Evolutionary conservation across 1,140 invertebrate species (phyloP).

Genomic region (Tyrophagus putrescentiae): DNA sequence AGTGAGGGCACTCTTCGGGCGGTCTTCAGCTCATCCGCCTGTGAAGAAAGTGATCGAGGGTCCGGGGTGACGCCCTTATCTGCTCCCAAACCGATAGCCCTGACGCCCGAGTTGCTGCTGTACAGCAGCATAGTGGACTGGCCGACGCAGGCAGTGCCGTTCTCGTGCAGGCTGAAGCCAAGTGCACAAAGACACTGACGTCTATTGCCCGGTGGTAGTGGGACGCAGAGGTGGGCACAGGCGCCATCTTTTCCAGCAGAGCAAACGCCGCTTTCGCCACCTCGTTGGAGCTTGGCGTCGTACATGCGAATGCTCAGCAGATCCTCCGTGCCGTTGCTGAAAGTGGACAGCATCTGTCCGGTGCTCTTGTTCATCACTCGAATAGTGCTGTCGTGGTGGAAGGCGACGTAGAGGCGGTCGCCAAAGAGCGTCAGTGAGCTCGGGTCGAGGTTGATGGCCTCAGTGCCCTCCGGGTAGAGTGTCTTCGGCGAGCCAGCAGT

Average conservation of each 20-base stretch:
- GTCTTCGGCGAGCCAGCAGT: slow-evolving; percentile 37
- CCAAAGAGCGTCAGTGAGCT: slow-evolving; percentile 45
- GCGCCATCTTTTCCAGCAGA: slow-evolving; percentile 38
- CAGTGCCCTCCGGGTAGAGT: slow-evolving; percentile 28
- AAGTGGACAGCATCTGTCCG: slow-evolving; percentile 32
- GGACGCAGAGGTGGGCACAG: slow-evolving; percentile 64
- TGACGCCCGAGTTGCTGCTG: slow-evolving; percentile 55
- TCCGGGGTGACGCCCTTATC: too few relatives aligned
- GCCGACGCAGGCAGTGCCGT: slow-evolving; percentile 38
- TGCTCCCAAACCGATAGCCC: too few relatives aligned
- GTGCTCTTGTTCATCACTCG: slow-evolving; percentile 40
- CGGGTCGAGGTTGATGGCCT: slow-evolving; percentile 30
- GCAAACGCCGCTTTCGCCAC: slow-evolving; percentile 36
- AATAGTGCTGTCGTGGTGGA: slow-evolving; percentile 42
- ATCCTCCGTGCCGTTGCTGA: slow-evolving; percentile 46
- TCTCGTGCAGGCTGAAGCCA: slow-evolving; percentile 46
- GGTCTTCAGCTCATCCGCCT: slow-evolving; percentile 34
- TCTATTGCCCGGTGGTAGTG: slow-evolving; percentile 39
- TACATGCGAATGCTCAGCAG: slow-evolving; percentile 53
- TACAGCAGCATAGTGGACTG: slow-evolving; percentile 56
- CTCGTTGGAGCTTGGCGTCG: slow-evolving; percentile 44
- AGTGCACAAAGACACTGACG: slow-evolving; percentile 56
- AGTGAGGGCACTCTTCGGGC: background rate
- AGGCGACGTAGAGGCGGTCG: slow-evolving; percentile 44
- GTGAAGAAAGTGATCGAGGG: too few relatives aligned